Evolutionary conservation across 2,113 vertebrate genomes (phyloP).

Genomic region (Lanius collurio): DNA sequence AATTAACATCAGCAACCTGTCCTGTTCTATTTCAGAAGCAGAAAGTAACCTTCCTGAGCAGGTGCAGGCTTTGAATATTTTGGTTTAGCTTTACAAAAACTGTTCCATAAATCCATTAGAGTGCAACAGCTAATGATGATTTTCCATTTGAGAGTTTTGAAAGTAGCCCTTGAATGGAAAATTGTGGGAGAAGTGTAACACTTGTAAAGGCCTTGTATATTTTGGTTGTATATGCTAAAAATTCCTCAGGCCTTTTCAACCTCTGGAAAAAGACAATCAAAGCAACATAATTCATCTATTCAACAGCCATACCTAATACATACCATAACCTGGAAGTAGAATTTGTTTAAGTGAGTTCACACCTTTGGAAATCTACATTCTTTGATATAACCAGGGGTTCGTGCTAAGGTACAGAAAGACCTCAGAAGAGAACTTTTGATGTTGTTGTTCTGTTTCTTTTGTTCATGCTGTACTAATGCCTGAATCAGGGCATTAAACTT

Average conservation of each 20-base stretch:
- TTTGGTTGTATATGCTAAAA: background rate
- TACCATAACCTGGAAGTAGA: background rate
- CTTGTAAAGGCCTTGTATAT: background rate
- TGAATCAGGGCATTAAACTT: background rate
- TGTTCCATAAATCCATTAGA: background rate
- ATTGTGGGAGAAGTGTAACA: background rate
- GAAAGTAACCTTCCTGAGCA: background rate
- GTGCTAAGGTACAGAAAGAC: background rate
- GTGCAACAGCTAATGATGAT: background rate
- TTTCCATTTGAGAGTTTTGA: background rate
- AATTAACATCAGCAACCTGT: background rate
- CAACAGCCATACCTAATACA: background rate
- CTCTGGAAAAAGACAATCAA: background rate
- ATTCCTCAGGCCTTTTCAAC: background rate
- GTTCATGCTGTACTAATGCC: background rate
- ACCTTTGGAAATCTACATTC: background rate
- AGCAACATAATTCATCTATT: background rate
- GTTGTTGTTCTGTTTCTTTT: background rate
- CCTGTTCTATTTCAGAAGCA: background rate
- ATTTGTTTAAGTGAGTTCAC: background rate
- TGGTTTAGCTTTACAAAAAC: background rate
- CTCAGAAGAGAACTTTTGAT: background rate
- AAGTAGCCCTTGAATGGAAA: background rate
- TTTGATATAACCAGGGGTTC: background rate
- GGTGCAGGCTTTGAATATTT: background rate